A percentile compares a stretch with the other conserved stretches of the same genome.
Evolutionary conservation across 2,888 invertebrate genomes (phyloP).

Genomic region (Odontomyia ornata): DNA sequence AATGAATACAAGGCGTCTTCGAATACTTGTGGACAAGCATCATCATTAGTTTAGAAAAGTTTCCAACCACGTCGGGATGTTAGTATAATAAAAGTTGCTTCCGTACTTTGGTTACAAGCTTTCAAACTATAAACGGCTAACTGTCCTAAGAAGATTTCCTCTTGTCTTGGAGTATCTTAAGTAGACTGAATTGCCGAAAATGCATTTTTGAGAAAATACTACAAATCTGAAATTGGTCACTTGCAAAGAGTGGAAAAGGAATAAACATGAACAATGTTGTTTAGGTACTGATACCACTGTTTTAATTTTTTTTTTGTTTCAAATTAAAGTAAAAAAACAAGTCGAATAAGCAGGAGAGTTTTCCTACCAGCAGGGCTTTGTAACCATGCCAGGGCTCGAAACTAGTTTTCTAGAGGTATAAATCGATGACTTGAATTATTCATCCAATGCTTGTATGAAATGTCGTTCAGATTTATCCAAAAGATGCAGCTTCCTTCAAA

Average conservation of each 20-base stretch:
- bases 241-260: not conserved
- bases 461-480: too few species aligned
- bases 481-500: too few species aligned
- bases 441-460: too few species aligned
- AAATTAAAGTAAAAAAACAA: too few species aligned
- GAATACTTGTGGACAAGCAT: slow-evolving; percentile 30
- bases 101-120: not conserved
- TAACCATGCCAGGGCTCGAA: too few species aligned
- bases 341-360: too few species aligned
- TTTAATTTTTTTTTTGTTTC: too few species aligned
- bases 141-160: not conserved
- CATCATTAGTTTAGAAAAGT: slow-evolving; percentile 28
- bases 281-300: too few species aligned
- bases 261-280: not conserved
- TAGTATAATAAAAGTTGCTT: slow-evolving; percentile 33
- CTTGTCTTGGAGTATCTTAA: not conserved
- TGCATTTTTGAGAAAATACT: not conserved
- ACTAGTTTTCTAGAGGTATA: too few species aligned
- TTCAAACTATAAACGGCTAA: not conserved
- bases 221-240: not conserved
- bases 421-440: too few species aligned
- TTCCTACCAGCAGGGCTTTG: too few species aligned
- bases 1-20: not conserved
- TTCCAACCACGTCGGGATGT: not conserved
- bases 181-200: not conserved